A percentile compares a stretch with the other conserved stretches of the same genome.
These are phyloP conservation scores for Arrhopalites spinosus DNA, from an alignment of 2,888 invertebrate genomes.

Conservation along the genomic window DNA sequence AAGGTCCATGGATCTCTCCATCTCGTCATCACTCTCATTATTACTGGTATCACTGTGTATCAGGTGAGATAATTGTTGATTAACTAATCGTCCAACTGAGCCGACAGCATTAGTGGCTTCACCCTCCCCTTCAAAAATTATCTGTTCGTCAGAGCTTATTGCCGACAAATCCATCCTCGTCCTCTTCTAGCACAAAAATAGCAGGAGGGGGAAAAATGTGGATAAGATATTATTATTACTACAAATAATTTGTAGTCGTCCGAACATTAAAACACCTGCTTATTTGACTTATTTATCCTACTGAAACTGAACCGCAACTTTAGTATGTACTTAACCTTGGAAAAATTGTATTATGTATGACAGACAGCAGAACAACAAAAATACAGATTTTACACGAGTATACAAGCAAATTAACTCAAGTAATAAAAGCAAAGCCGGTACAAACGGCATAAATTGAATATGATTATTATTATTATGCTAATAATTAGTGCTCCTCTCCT, in stretches of 20 bases:
- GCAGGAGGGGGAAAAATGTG: background rate
- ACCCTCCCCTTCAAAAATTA: slow-evolving; percentile 19
- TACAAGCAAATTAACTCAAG: background rate
- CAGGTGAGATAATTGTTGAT: background rate
- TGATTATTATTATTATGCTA: background rate
- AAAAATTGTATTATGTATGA: background rate
- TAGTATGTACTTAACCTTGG: no score
- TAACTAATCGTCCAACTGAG: slow-evolving; percentile 3
- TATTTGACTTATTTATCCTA: background rate
- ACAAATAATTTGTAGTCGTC: background rate
- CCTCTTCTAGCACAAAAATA: background rate
- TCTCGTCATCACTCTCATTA: slow-evolving; percentile 16
- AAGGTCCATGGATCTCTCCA: slow-evolving; percentile 3
- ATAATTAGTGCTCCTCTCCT: no score
- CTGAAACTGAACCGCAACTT: background rate
- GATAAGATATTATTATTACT: background rate
- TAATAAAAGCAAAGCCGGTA: background rate
- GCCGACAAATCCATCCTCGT: slow-evolving; percentile 18
- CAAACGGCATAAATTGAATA: background rate
- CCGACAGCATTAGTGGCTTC: slow-evolving; percentile 9
- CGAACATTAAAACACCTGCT: background rate
- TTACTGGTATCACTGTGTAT: slow-evolving; percentile 22
- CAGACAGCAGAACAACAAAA: background rate
- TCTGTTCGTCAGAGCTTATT: slow-evolving; percentile 4
- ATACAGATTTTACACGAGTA: background rate